A percentile compares a stretch with the other conserved stretches of the same genome.
Evolutionary conservation across 2,888 invertebrate species (phyloP).

Genomic region (Galerucella calmariensis): DNA sequence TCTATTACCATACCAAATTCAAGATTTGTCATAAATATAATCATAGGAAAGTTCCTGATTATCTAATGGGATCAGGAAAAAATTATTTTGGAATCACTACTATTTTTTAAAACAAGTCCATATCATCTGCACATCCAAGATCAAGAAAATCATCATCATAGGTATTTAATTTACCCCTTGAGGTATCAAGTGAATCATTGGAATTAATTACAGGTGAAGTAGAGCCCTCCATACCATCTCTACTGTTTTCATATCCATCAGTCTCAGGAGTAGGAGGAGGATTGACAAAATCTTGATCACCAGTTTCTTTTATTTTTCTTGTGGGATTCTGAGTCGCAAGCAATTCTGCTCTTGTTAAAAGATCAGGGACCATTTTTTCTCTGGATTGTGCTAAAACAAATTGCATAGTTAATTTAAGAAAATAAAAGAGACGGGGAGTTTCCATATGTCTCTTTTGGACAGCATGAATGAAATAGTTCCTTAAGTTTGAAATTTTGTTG

Average conservation of each 20-base stretch:
- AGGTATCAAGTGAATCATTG: slow-evolving; percentile 34
- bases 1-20: too few relatives aligned
- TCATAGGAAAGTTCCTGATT: too few relatives aligned
- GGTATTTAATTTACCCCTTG: slow-evolving; percentile 55
- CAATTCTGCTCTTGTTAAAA: slow-evolving; percentile 72
- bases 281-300: slow-evolving; percentile 73
- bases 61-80: not conserved
- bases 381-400: slow-evolving; percentile 48
- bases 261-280: slow-evolving; percentile 87
- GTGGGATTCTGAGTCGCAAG: slow-evolving; percentile 56
- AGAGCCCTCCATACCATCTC: slow-evolving; percentile 65
- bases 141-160: slow-evolving; percentile 82
- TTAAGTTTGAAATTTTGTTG: too few relatives aligned
- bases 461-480: too few relatives aligned
- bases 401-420: not conserved
- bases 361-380: slow-evolving; percentile 70
- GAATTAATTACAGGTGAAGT: slow-evolving; percentile 34
- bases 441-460: too few relatives aligned
- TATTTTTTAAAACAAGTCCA: slow-evolving; percentile 69
- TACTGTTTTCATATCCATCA: slow-evolving; percentile 73
- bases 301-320: slow-evolving; percentile 61
- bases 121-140: slow-evolving; percentile 75
- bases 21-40: too few relatives aligned
- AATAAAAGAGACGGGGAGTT: too few relatives aligned
- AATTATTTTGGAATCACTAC: not conserved